Evolutionary conservation across 2,797 vertebrate species (phyloP).

Genomic region (Clarias pachynema): DNA sequence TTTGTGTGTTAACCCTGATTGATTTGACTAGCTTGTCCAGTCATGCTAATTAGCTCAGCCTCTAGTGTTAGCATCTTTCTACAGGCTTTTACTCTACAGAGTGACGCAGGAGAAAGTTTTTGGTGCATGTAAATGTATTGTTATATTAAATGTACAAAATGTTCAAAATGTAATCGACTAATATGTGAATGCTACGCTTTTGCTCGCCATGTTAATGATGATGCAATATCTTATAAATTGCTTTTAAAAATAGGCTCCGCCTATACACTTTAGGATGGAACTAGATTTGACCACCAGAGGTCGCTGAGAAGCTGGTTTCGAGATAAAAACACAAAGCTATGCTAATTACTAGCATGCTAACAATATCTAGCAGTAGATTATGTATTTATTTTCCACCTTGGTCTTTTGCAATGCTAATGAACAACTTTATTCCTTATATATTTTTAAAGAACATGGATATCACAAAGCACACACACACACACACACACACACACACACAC

Average conservation of each 20-base stretch:
- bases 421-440: neutral
- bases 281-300: neutral
- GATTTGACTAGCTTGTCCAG: neutral
- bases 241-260: neutral
- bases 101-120: neutral
- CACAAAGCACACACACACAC: neutral
- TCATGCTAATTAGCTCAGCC: conserved; percentile 1
- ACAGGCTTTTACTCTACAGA: neutral
- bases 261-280: neutral
- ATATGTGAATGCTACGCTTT: neutral
- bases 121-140: neutral
- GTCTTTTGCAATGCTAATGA: neutral
- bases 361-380: no score
- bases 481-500: neutral
- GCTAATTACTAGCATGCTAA: neutral
- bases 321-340: neutral
- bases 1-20: neutral
- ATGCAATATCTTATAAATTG: neutral
- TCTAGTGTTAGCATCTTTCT: neutral
- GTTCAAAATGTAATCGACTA: neutral
- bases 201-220: no score
- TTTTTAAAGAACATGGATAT: neutral
- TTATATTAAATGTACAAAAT: neutral
- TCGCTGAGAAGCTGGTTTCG: neutral
- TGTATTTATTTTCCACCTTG: neutral